Base-by-base conservation (phyloP, 2,797 vertebrate genomes). In the Chloroceryle amazona region DNA sequence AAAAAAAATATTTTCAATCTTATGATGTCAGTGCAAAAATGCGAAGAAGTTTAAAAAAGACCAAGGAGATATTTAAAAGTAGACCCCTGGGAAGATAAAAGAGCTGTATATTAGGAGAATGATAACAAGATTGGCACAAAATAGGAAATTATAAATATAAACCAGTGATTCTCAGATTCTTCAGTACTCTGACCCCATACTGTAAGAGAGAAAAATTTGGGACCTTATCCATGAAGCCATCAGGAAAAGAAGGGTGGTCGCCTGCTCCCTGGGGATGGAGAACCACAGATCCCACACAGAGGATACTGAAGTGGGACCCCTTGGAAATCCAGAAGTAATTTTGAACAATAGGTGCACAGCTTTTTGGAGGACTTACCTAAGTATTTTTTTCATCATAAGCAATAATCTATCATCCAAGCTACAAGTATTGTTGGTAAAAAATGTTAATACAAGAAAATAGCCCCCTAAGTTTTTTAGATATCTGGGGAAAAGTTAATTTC, bases 31-130 rank as follows among this genome's bases (percentile, higher is more conserved):
- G 37, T 65, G 54, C 29, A 95, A 90, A 96, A 96, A 86, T 28
- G 14, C 0, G 4, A 81, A 67, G 41, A 35, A 71, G 4, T 5
- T 41, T 57, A 80, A 73, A 71, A 28, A 66, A 35, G 12, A 58
- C 26, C 8, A 87, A 81, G 72, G 58, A 94, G 84, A 71, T 76
- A 90, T 86, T 81, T 90, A 22, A 70, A 80, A 94, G 81, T 35
- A 94, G 88, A 89, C 49, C 49, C 83, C 25, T 81, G 71, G 93
- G 83, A 96, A 96, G 86, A 89, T 29, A 37, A 86, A 92, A 89
- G 35, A 57, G 29, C 44, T 65, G 44, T 62, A 33, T 70, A 79
- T 80, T 61, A 86, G 55, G 9, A 84, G 44, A 89, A 80, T 0
- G 5, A 84, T 67, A 95, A 94, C 58, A 93, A 33, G 18, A 67